Percentiles rank a stretch among this genome's conserved stretches.
Evolutionary conservation across 2,113 vertebrate species (phyloP).

Genomic region (Ictalurus punctatus): DNA sequence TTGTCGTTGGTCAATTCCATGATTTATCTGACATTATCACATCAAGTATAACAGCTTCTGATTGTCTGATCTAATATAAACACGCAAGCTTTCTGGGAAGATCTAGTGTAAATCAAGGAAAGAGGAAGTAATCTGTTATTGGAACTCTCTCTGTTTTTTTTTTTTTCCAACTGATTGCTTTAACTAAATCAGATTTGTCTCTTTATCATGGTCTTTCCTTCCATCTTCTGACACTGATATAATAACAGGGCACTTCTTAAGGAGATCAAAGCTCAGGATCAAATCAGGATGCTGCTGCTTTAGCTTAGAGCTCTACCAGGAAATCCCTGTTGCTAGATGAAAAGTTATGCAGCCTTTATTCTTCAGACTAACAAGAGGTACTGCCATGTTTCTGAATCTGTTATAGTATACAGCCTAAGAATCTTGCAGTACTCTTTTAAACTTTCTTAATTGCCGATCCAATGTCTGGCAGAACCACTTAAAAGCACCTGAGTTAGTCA

Average conservation of each 20-base stretch:
- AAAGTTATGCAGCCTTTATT: constrained; percentile 45
- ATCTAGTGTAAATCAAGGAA: neutral
- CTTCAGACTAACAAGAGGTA: constrained; percentile 4
- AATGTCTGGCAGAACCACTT: neutral
- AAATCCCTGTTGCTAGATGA: constrained; percentile 39
- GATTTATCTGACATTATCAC: constrained; percentile 25
- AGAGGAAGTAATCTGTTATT: neutral
- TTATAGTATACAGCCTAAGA: neutral
- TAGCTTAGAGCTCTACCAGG: constrained; percentile 24
- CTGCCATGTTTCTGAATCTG: neutral
- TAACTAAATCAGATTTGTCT: constrained; percentile 45
- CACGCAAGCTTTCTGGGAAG: constrained; percentile 9
- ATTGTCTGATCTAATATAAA: constrained; percentile 21
- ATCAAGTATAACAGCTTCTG: constrained; percentile 16
- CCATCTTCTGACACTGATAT: constrained; percentile 34
- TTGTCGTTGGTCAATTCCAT: constrained; percentile 35
- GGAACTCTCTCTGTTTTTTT: constrained; percentile 11
- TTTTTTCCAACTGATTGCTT: constrained; percentile 22
- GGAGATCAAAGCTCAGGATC: constrained; percentile 33
- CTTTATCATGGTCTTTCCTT: neutral
- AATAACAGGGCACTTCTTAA: constrained; percentile 45
- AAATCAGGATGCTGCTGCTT: constrained; percentile 18
- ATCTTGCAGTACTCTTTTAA: neutral
- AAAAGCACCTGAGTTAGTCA: neutral
- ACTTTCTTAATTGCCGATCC: neutral